These are phyloP conservation scores for Drosophila chauvacae DNA, from an alignment of 1,140 invertebrate species.

Conservation along the genomic window DNA sequence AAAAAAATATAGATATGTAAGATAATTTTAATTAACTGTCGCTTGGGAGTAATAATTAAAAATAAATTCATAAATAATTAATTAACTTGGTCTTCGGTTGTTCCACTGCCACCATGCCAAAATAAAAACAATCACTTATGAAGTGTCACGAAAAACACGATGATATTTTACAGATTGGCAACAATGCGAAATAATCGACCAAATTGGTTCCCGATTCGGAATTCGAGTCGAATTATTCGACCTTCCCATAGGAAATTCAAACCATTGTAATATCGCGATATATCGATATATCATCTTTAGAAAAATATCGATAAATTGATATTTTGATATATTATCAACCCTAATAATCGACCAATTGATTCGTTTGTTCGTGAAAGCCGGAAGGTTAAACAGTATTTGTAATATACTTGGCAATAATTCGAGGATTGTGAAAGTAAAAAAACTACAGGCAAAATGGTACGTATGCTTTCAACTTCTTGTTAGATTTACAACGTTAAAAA, in stretches of 20 bases:
- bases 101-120: constrained; percentile 13
- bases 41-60: too few species aligned
- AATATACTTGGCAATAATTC: constrained; percentile 43
- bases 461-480: constrained; percentile 11
- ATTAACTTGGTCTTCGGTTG: too few species aligned
- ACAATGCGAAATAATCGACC: constrained; percentile 8
- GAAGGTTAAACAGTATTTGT: constrained; percentile 69
- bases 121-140: not conserved
- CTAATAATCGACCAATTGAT: constrained; percentile 54
- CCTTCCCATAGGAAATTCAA: too few species aligned
- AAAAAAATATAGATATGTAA: too few species aligned
- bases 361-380: constrained; percentile 69
- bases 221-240: too few species aligned
- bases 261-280: too few species aligned
- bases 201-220: too few species aligned
- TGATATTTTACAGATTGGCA: constrained; percentile 23
- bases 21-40: too few species aligned
- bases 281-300: too few species aligned
- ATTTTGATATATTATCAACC: too few species aligned
- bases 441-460: constrained; percentile 51
- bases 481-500: not conserved
- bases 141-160: constrained; percentile 6
- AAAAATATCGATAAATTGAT: too few species aligned
- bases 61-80: too few species aligned
- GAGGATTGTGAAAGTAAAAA: constrained; percentile 47